These are phyloP conservation scores for Diachasma alloeum DNA, from an alignment of 1,140 invertebrate genomes.

Conservation along the genomic window DNA sequence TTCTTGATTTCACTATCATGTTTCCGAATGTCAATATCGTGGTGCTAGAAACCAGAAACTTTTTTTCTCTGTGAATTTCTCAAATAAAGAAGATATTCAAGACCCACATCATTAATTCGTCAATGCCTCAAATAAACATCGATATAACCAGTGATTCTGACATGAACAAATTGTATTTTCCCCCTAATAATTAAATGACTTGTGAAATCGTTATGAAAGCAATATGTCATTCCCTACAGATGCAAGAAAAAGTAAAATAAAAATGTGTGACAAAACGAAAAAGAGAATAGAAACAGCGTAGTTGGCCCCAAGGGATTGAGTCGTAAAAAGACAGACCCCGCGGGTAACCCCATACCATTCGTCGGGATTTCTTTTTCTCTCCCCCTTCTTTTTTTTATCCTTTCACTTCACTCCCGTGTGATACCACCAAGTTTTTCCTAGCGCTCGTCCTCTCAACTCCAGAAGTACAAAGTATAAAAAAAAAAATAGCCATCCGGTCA, in stretches of 20 bases:
- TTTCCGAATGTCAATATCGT: too few relatives aligned
- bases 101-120: too few relatives aligned
- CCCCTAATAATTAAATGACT: neutral
- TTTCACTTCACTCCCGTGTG: neutral
- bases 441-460: neutral
- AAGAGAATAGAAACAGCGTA: neutral
- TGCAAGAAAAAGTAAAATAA: neutral
- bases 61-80: too few relatives aligned
- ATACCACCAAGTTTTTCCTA: neutral
- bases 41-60: too few relatives aligned
- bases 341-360: neutral
- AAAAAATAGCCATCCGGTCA: neutral
- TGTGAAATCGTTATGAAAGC: neutral
- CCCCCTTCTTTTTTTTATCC: neutral
- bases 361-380: neutral
- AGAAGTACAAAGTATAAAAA: neutral
- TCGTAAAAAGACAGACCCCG: neutral
- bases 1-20: too few relatives aligned
- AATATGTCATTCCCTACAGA: neutral
- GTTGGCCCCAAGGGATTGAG: constrained; percentile 1
- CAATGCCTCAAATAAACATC: too few relatives aligned
- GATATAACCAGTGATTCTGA: too few relatives aligned
- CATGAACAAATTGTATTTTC: too few relatives aligned
- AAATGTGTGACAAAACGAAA: neutral
- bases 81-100: too few relatives aligned